Percentiles rank a stretch among this genome's conserved stretches.
These are phyloP conservation scores for Mobula hypostoma DNA, from an alignment of 2,113 vertebrate species.

Conservation along the genomic window DNA sequence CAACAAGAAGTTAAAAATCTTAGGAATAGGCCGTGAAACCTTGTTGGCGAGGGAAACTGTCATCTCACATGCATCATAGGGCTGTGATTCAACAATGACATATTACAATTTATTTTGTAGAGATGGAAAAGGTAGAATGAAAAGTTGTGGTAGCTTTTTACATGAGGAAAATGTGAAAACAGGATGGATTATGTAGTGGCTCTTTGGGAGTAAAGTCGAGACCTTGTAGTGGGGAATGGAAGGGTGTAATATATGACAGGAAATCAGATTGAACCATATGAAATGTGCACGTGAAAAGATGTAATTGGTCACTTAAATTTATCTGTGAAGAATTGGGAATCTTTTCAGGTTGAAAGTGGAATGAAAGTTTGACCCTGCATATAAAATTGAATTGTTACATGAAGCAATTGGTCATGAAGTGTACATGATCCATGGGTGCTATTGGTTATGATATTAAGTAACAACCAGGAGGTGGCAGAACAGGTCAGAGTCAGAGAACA, in stretches of 20 bases:
- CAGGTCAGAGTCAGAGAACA: slow-evolving; percentile 2
- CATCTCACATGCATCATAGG: background rate
- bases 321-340: background rate
- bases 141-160: background rate
- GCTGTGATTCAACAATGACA: background rate
- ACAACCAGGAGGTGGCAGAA: slow-evolving; percentile 25
- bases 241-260: background rate
- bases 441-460: background rate
- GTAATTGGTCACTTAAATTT: background rate
- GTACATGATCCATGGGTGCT: background rate
- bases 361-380: background rate
- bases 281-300: background rate
- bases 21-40: background rate
- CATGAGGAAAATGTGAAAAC: background rate
- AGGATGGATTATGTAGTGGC: background rate
- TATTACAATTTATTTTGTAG: background rate
- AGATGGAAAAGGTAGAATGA: background rate
- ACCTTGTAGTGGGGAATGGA: background rate
- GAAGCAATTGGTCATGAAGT: background rate
- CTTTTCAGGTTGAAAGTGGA: background rate
- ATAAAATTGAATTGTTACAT: background rate
- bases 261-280: background rate
- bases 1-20: background rate
- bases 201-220: background rate
- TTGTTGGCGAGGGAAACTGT: background rate